These are phyloP conservation scores for Atractosteus spatula DNA, from an alignment of 2,113 vertebrate species.

Conservation along the genomic window DNA sequence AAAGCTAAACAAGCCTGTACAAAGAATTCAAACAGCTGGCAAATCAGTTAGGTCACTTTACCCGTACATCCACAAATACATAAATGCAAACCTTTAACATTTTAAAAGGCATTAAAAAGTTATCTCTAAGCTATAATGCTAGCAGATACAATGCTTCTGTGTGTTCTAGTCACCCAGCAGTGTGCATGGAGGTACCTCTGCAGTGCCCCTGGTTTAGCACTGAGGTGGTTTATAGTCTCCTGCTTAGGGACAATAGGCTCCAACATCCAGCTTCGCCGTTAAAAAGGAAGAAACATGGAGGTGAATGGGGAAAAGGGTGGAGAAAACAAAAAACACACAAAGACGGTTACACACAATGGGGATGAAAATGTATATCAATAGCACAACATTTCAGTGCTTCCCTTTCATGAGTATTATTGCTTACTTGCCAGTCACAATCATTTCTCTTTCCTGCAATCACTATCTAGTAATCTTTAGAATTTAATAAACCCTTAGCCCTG, in stretches of 20 bases:
- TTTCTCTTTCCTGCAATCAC: too few relatives aligned
- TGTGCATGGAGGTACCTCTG: constrained; percentile 60
- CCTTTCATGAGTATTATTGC: too few relatives aligned
- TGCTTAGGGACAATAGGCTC: constrained; percentile 65
- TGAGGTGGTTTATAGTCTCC: constrained; percentile 72
- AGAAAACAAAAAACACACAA: constrained; percentile 48
- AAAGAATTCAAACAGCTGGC: too few relatives aligned
- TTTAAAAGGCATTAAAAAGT: background rate
- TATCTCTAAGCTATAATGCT: background rate
- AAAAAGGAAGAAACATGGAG: constrained; percentile 51
- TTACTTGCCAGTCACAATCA: too few relatives aligned
- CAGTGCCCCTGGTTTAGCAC: constrained; percentile 59
- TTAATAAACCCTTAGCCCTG: too few relatives aligned
- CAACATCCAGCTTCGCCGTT: constrained; percentile 71
- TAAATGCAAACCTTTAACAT: too few relatives aligned
- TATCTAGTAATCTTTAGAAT: too few relatives aligned
- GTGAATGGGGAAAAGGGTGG: constrained; percentile 55
- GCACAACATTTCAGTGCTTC: background rate
- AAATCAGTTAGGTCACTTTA: too few relatives aligned
- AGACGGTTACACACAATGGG: constrained; percentile 57
- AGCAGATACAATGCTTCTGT: constrained; percentile 8
- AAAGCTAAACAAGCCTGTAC: too few relatives aligned
- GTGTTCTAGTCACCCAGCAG: constrained; percentile 6
- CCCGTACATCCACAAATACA: too few relatives aligned
- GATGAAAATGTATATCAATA: constrained; percentile 24